Percentiles rank a stretch among this genome's conserved stretches.
These are phyloP conservation scores for Seriola rivoliana DNA, from an alignment of 2,113 vertebrate species.

Conservation along the genomic window DNA sequence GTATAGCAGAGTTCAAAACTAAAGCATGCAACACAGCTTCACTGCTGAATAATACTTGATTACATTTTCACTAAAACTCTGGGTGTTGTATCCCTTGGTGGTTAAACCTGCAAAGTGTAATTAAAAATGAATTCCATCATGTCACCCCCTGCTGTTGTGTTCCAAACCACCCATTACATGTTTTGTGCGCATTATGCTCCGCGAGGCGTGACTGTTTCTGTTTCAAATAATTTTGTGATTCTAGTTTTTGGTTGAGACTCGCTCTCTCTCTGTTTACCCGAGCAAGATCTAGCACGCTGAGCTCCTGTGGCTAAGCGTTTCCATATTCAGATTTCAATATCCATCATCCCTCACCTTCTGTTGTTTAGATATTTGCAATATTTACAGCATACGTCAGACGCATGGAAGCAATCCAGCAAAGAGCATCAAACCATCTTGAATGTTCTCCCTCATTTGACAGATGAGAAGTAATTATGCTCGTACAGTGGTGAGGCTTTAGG, in stretches of 20 bases:
- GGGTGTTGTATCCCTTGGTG: not conserved
- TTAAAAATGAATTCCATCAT: not conserved
- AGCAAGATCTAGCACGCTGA: slow-evolving; percentile 4
- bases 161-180: not conserved
- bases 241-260: not conserved
- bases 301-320: slow-evolving; percentile 15
- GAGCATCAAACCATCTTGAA: slow-evolving; percentile 6
- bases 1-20: not conserved
- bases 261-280: slow-evolving; percentile 8
- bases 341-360: slow-evolving; percentile 29
- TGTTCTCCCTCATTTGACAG: slow-evolving; percentile 8
- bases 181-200: not conserved
- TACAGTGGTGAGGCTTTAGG: not conserved
- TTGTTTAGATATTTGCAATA: slow-evolving; percentile 30
- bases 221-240: not conserved
- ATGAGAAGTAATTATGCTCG: slow-evolving; percentile 4
- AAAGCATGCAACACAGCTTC: not conserved
- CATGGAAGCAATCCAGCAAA: slow-evolving; percentile 10
- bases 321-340: slow-evolving; percentile 26
- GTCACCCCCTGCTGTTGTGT: not conserved
- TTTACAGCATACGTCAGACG: slow-evolving; percentile 15
- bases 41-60: not conserved
- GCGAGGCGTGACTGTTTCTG: not conserved
- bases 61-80: not conserved
- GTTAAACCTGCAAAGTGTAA: not conserved